Percentiles rank a stretch among this genome's conserved stretches.
phyloP scores from a whole-genome alignment of 2,797 vertebrate genomes.

The Acanthis flammea region DNA sequence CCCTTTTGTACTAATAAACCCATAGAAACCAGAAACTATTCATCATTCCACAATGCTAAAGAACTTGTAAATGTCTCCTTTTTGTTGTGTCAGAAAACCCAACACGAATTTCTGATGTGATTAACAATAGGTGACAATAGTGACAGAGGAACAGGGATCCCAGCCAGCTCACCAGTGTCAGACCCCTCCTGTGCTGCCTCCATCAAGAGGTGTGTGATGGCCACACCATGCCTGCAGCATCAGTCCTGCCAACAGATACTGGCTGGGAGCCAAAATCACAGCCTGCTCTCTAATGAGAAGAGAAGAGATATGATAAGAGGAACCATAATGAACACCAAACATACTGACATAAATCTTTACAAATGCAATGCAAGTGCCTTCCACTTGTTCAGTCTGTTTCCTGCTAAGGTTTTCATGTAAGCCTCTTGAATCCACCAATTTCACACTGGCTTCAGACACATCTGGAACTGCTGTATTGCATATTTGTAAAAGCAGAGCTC shows the following conservation, averaged over 20 bases:
- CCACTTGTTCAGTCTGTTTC: background rate
- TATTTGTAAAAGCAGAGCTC: background rate
- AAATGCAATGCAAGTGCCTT: background rate
- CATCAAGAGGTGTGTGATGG: background rate
- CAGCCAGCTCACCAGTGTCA: background rate
- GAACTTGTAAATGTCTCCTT: background rate
- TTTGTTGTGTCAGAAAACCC: fast-evolving
- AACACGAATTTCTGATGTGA: background rate
- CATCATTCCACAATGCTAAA: background rate
- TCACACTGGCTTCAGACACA: background rate
- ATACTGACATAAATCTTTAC: background rate
- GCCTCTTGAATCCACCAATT: background rate
- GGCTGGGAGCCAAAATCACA: background rate
- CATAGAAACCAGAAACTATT: background rate
- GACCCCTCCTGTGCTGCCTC: background rate
- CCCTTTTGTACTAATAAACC: background rate
- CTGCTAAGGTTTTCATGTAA: background rate
- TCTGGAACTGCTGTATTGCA: background rate
- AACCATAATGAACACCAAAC: background rate
- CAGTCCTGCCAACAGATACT: background rate
- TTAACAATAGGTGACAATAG: background rate
- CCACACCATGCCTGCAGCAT: background rate
- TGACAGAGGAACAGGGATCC: background rate
- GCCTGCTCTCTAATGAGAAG: background rate
- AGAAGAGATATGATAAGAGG: background rate